These are phyloP conservation scores for Atrina japonica DNA, from an alignment of 2,888 invertebrate genomes.

Conservation along the genomic window DNA sequence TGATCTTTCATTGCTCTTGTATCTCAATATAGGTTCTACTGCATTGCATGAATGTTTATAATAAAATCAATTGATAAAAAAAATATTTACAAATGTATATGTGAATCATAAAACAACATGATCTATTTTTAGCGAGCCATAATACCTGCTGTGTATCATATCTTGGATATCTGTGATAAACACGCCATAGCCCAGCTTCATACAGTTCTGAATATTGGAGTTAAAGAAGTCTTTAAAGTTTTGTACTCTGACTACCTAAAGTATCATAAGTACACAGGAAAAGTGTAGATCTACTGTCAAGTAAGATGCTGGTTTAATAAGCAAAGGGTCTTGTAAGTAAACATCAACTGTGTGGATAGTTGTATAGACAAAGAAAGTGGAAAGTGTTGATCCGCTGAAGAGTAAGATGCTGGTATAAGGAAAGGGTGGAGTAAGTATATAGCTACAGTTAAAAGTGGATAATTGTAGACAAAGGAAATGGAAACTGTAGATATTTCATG, in stretches of 20 bases:
- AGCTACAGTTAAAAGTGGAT: too few relatives aligned
- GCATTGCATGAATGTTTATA: neutral
- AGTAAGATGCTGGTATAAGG: too few relatives aligned
- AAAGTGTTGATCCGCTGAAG: too few relatives aligned
- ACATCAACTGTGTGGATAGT: too few relatives aligned
- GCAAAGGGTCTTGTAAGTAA: too few relatives aligned
- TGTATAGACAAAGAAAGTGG: too few relatives aligned
- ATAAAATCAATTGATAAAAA: neutral
- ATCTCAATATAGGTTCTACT: too few relatives aligned
- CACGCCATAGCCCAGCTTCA: slow-evolving; percentile 62
- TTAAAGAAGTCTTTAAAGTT: slow-evolving; percentile 63
- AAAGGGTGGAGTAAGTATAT: too few relatives aligned
- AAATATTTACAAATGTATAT: neutral
- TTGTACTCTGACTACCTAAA: slow-evolving; percentile 65
- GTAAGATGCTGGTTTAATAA: too few relatives aligned
- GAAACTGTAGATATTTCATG: too few relatives aligned
- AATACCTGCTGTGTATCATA: slow-evolving; percentile 60
- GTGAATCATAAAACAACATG: neutral
- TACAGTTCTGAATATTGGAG: slow-evolving; percentile 61
- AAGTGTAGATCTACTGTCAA: slow-evolving; percentile 59
- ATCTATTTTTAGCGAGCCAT: slow-evolving; percentile 62
- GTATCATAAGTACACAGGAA: slow-evolving; percentile 68
- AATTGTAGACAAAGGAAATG: too few relatives aligned
- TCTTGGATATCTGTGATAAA: slow-evolving; percentile 69
- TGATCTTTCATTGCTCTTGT: too few relatives aligned